These are phyloP conservation scores for Phaedon cochleariae DNA, from an alignment of 2,888 invertebrate species.

Conservation along the genomic window DNA sequence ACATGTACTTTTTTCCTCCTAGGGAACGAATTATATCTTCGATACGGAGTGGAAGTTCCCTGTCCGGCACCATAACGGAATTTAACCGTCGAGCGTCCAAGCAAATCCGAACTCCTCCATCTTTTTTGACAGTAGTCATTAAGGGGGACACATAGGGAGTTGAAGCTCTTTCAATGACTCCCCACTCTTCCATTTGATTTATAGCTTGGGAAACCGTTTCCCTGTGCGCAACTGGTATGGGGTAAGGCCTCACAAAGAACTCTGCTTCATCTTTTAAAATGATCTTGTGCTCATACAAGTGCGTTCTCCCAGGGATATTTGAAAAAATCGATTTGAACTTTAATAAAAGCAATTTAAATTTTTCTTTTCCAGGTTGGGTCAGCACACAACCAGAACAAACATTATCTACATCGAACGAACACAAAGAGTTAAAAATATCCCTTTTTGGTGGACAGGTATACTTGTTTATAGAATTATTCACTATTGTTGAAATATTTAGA, in stretches of 20 bases:
- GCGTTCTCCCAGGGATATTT: slow-evolving; percentile 13
- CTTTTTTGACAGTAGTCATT: slow-evolving; percentile 5
- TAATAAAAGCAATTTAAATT: neutral
- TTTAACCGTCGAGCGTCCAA: slow-evolving; percentile 25
- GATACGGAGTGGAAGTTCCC: neutral
- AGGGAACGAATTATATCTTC: neutral
- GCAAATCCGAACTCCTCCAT: slow-evolving; percentile 12
- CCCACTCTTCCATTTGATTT: neutral
- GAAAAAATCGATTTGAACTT: slow-evolving; percentile 10
- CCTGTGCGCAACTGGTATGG: slow-evolving; percentile 21
- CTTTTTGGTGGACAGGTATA: neutral
- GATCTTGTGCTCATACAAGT: slow-evolving; percentile 20
- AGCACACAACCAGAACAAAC: neutral
- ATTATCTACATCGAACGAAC: neutral
- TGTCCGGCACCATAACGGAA: slow-evolving; percentile 2
- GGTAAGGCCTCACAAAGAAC: slow-evolving; percentile 2
- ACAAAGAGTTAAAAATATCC: neutral
- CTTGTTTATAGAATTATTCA: neutral
- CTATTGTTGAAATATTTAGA: neutral
- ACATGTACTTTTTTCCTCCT: slow-evolving; percentile 5
- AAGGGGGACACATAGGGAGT: neutral
- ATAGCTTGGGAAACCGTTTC: neutral
- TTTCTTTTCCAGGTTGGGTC: no score
- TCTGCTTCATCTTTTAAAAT: neutral
- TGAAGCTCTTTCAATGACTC: neutral